Evolutionary conservation across 1,140 invertebrate species (phyloP), one percentile per base, ranked within the genome.

Genomic region (Bombus sibiricus): DNA sequence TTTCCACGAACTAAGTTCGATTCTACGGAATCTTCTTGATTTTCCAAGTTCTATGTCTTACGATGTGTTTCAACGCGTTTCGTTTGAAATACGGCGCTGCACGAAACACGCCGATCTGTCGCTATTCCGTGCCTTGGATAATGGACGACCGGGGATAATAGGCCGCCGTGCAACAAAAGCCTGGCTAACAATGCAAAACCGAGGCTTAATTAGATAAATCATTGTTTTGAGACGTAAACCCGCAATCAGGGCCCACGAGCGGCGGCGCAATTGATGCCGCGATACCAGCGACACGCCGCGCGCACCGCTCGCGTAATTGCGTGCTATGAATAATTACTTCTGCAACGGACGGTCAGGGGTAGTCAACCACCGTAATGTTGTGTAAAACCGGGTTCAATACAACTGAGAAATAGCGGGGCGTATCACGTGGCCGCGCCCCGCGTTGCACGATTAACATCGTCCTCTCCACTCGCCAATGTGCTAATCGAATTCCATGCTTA

Each of bases 121-220:
- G 84, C 85, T 88, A 90, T 91, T 91, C 75, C 88, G 88, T 89
- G 90, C 69, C 73, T 6, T 22, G 68, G 83, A 81, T 90, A 90
- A 90, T 90, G 83, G 79, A 69, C 72, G 73, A 69, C 80, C 32
- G 64, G 32, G 74, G 64, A 90, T 90, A 90, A 90, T 88, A 69
- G 89, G 64, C 72, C 82, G 77, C 82, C 28, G 83, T 90, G 74
- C 57, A 90, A 88, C 81, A 86, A 90, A 90, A 89, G 89, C 82
- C 86, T 73, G 77, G 84, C 76, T 90, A 93, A 92, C 90, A 93
- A 92, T 92, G 87, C 89, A 91, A 93, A 94, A 93, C 92, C 90
- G 87, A 91, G 90, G 89, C 88, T 94, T 93, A 93, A 94, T 94
- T 94, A 94, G 92, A 93, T 92, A 93, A 94, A 94, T 94, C 92